Evolutionary conservation across 1,140 invertebrate genomes (phyloP).

Genomic region (Ceratoteleas bidentatus): DNA sequence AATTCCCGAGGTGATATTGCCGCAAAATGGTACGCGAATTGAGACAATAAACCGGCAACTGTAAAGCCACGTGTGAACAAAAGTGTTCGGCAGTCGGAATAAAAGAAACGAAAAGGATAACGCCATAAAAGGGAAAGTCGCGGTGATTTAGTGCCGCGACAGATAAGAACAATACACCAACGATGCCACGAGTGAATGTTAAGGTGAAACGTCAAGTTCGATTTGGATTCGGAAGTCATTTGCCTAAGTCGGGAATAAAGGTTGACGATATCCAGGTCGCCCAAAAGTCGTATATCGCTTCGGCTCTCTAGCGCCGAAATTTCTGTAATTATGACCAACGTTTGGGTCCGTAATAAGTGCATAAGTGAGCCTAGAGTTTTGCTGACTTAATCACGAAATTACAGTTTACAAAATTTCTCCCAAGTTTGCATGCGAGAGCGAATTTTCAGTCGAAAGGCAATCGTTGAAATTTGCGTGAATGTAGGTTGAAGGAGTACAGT

Average conservation of each 20-base stretch:
- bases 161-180: constrained; percentile 37
- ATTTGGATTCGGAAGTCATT: too few relatives aligned
- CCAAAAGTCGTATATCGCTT: background rate
- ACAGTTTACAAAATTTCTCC: constrained; percentile 51
- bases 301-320: constrained; percentile 11
- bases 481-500: constrained; percentile 54
- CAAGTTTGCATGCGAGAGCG: constrained; percentile 27
- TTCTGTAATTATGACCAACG: constrained; percentile 34
- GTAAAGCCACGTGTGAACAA: constrained; percentile 54
- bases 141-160: constrained; percentile 33
- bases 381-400: constrained; percentile 43
- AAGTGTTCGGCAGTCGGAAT: constrained; percentile 47
- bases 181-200: constrained; percentile 42
- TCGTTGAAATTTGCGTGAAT: constrained; percentile 25
- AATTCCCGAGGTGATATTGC: constrained; percentile 6
- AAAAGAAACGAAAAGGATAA: constrained; percentile 57
- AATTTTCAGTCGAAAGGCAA: constrained; percentile 37
- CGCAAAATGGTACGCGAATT: constrained; percentile 19
- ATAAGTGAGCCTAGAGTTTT: constrained; percentile 25
- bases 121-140: constrained; percentile 59
- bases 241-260: too few relatives aligned
- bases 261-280: background rate
- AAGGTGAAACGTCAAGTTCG: constrained; percentile 53
- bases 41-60: constrained; percentile 42
- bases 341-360: constrained; percentile 22